Conservation (phyloP, 1,140 invertebrate species). For the Palaemon carinicauda region DNA sequence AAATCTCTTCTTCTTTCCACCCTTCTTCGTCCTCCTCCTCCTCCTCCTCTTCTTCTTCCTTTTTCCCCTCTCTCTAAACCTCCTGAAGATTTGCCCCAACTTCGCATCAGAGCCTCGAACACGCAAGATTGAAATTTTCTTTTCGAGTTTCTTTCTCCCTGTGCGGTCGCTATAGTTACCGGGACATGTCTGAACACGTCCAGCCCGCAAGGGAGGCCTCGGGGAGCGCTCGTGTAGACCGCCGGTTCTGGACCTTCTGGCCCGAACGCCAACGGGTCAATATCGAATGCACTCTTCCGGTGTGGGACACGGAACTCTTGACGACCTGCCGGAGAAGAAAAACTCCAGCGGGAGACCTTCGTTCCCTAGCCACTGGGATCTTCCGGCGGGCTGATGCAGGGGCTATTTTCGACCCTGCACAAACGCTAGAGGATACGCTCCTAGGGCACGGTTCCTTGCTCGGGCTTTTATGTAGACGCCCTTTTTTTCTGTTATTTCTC, state of each 20-base stretch:
- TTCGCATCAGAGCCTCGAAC: background rate
- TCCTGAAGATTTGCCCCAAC: background rate
- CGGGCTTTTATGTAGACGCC: no score
- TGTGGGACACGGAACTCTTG: no score
- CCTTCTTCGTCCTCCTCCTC: background rate
- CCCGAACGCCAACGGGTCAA: background rate
- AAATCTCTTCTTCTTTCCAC: background rate
- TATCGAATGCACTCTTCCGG: no score
- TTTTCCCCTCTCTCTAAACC: background rate
- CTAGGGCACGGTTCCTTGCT: no score
- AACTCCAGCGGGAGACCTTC: no score
- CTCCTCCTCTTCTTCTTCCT: background rate
- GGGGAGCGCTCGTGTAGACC: background rate
- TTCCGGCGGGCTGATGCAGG: no score
- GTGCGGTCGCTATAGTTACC: background rate
- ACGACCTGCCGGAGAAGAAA: no score
- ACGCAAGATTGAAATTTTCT: background rate
- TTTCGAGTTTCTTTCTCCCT: background rate
- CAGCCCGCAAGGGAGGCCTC: background rate
- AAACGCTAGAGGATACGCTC: no score
- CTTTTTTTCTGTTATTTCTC: no score
- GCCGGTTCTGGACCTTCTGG: background rate
- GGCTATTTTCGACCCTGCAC: no score
- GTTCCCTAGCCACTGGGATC: no score
- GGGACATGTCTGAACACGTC: slow-evolving; percentile 2